These are phyloP conservation scores for Camponotus vicinus DNA, from an alignment of 1,140 invertebrate species.

Conservation along the genomic window DNA sequence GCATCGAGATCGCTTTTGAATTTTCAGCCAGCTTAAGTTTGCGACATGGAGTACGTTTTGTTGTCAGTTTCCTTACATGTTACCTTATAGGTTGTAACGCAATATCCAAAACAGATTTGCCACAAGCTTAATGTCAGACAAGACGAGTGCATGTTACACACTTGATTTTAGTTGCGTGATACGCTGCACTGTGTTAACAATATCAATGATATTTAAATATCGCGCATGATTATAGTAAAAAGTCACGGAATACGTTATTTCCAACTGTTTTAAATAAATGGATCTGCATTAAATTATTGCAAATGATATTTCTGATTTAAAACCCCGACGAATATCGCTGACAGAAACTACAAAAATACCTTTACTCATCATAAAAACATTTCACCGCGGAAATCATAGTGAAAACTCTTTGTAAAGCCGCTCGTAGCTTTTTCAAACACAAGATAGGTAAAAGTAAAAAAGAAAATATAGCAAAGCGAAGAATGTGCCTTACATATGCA, in stretches of 20 bases:
- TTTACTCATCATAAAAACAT: neutral
- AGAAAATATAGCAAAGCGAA: neutral
- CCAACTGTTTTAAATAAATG: neutral
- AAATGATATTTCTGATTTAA: neutral
- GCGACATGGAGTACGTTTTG: neutral
- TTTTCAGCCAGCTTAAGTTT: neutral
- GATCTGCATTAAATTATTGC: neutral
- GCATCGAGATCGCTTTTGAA: neutral
- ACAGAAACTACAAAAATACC: neutral
- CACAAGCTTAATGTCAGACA: neutral
- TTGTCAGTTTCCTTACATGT: constrained; percentile 6
- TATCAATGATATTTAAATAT: neutral
- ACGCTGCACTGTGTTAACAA: neutral
- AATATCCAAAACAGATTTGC: neutral
- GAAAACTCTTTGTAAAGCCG: constrained; percentile 15
- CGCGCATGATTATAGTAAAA: neutral
- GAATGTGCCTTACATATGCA: constrained; percentile 27
- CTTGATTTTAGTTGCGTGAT: neutral
- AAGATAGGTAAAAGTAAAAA: neutral
- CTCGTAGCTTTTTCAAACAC: neutral
- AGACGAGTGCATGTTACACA: neutral
- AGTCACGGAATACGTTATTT: neutral
- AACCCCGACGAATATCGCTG: neutral
- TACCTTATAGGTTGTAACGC: neutral
- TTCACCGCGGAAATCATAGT: neutral